Evolutionary conservation across 2,797 vertebrate species (phyloP), one percentile per base, ranked within the genome.

Genomic region (Schizothorax lantsangensis): DNA sequence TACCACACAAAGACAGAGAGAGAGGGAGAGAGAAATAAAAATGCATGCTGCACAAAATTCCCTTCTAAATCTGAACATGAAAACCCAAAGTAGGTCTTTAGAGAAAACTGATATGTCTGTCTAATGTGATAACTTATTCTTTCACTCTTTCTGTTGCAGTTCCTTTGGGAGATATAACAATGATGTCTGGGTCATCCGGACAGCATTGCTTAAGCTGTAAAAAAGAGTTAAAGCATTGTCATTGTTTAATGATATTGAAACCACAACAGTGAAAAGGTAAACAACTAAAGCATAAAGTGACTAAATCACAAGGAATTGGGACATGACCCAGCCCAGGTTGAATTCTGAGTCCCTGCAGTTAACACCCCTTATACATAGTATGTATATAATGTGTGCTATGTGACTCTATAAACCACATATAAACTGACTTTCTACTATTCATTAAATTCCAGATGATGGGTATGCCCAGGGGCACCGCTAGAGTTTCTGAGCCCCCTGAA

Each of bases 111-210:
- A 82, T 75, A 78, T 82, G 64, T 69, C 40, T 78, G 11, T 82
- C 49, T 49, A 72, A 33, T 72, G 49, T 62, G 15, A 77, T 77
- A 45, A 40, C 52, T 85, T 45, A 10, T 23, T 80, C 36, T 79
- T 8, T 74, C 23, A 71, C 79, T 74, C 47, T 57, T 30, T 72
- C 59, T 82, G 5, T 49, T 57, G 52, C 23, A 54, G 54, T 36
- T 86, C 69, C 88, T 40, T 57, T 78, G 66, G 71, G 68, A 87
- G 45, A 43, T 15, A 8, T n/a, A 68, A 86, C 88, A 89, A 89
- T 87, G 64, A 74, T 26, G 88, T 87, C 86, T 87, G 83, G 86
- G 80, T 82, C 84, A 87, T 77, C 43, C 17, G 5, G 47, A 69
- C 57, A 80, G 40, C 30, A 54, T 30, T 33, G 43, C 71, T 54